These are phyloP conservation scores for Pomatostomus ruficeps DNA, from an alignment of 2,113 vertebrate species.

Conservation along the genomic window DNA sequence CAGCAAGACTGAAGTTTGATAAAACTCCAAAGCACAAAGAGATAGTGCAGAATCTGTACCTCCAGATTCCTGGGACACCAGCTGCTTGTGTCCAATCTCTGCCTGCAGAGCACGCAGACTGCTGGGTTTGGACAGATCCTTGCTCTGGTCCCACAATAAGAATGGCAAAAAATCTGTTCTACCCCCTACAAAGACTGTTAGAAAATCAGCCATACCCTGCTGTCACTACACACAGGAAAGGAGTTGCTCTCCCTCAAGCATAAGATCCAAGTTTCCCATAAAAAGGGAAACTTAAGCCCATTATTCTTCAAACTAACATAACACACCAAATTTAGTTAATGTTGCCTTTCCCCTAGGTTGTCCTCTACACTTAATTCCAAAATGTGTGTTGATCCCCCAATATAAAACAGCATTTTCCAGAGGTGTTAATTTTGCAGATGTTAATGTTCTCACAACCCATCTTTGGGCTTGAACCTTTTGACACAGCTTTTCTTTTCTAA, in stretches of 20 bases:
- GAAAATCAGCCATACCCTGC: neutral
- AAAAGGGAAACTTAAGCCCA: neutral
- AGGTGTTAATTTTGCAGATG: neutral
- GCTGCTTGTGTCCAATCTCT: neutral
- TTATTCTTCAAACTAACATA: neutral
- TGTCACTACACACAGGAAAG: fast-evolving
- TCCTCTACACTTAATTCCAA: neutral
- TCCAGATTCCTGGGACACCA: neutral
- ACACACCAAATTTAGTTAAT: neutral
- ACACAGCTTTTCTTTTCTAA: neutral
- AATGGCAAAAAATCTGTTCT: neutral
- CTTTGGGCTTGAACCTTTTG: neutral
- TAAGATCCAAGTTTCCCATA: neutral
- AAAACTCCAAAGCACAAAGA: neutral
- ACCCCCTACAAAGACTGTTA: fast-evolving
- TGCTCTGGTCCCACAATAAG: fast-evolving
- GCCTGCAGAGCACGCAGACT: neutral
- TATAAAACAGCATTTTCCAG: neutral
- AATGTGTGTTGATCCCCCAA: neutral
- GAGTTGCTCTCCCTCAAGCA: neutral
- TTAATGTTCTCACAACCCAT: neutral
- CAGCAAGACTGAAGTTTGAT: neutral
- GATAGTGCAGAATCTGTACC: neutral
- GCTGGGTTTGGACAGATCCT: neutral
- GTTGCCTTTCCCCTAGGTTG: neutral